phyloP scores from a whole-genome alignment of 2,113 vertebrate genomes.

The Cranoglanis bouderius region DNA sequence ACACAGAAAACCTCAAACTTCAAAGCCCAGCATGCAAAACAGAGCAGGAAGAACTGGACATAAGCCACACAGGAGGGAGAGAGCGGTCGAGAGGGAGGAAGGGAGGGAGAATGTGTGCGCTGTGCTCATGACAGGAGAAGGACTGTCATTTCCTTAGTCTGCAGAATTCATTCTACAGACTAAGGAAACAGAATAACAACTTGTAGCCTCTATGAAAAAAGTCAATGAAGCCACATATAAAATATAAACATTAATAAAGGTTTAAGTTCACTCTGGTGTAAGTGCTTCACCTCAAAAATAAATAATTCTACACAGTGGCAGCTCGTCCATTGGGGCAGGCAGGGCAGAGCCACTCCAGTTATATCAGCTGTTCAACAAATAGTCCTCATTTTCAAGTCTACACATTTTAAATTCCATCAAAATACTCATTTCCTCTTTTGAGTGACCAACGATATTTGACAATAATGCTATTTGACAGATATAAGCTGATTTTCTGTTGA shows the following conservation, averaged over 20 bases:
- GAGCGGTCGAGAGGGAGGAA: neutral
- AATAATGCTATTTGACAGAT: neutral
- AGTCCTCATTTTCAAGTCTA: neutral
- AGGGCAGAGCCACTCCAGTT: neutral
- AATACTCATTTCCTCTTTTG: neutral
- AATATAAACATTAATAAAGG: neutral
- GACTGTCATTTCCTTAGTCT: neutral
- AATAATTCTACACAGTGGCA: neutral
- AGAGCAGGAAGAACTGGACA: slow-evolving; percentile 46
- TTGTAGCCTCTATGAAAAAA: neutral
- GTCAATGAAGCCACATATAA: neutral
- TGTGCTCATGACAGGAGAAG: neutral
- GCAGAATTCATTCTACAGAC: slow-evolving; percentile 4
- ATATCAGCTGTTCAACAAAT: neutral
- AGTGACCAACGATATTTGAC: neutral
- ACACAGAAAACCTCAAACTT: slow-evolving; percentile 48
- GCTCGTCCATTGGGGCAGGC: neutral
- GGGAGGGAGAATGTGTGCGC: neutral
- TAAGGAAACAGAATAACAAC: neutral
- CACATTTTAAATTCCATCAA: neutral
- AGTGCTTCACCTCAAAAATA: neutral
- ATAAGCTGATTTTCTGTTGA: neutral
- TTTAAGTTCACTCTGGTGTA: neutral
- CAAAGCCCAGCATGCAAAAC: slow-evolving; percentile 55
- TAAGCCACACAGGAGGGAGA: slow-evolving; percentile 30